Percentiles rank a stretch among this genome's conserved stretches.
These are phyloP conservation scores for Onychorhynchus coronatus DNA, from an alignment of 2,113 vertebrate genomes.

Conservation along the genomic window DNA sequence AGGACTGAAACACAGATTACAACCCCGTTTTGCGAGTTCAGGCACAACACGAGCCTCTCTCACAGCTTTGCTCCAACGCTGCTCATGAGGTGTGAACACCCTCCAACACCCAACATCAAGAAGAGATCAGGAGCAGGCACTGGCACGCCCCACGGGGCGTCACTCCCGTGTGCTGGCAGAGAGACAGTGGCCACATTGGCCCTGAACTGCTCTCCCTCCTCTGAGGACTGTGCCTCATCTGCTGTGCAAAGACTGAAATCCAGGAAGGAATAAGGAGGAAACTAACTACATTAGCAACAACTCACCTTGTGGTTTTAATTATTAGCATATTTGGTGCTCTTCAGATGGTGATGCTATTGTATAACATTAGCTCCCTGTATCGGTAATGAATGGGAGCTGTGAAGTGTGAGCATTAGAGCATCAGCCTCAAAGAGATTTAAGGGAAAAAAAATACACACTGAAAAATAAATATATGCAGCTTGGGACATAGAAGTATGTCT, in stretches of 20 bases:
- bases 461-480: neutral
- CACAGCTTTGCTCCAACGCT: fast-evolving
- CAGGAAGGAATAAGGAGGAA: neutral
- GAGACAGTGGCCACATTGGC: neutral
- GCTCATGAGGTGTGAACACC: fast-evolving
- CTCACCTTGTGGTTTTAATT: neutral
- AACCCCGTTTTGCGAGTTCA: neutral
- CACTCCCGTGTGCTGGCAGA: neutral
- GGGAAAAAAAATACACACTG: neutral
- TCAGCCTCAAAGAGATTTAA: neutral
- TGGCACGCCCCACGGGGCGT: neutral
- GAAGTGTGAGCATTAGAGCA: neutral
- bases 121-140: neutral
- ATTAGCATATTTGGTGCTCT: neutral
- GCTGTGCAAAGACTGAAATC: fast-evolving
- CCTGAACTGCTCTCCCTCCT: neutral
- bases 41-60: neutral
- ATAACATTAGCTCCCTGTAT: neutral
- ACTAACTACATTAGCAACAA: neutral
- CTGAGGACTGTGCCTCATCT: neutral
- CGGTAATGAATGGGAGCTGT: neutral
- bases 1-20: neutral
- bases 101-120: neutral
- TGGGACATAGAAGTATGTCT: neutral
- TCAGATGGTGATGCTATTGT: neutral